Percentiles rank a stretch among this genome's conserved stretches.
Conservation (phyloP, 2,797 vertebrate species). For the Chromobotia macracanthus region DNA sequence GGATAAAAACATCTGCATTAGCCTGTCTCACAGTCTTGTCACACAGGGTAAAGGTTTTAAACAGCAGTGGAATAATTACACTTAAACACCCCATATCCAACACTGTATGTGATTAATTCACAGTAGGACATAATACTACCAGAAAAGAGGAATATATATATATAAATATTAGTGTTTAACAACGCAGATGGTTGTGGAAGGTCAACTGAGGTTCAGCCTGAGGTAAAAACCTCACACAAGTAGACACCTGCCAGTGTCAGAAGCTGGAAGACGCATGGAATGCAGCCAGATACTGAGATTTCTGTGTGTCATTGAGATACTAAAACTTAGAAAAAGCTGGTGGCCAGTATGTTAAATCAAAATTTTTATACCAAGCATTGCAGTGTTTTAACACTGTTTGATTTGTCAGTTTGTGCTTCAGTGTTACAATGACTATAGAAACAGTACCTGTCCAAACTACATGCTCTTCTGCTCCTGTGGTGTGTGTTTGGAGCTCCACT, state of each 20-base stretch:
- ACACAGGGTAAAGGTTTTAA: constrained; percentile 36
- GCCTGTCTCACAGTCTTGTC: constrained; percentile 40
- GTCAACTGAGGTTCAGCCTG: constrained; percentile 20
- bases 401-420: neutral
- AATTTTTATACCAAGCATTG: neutral
- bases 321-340: neutral
- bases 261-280: constrained; percentile 43
- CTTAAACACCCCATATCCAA: neutral
- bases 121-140: neutral
- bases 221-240: constrained; percentile 36
- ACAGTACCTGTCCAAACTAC: constrained; percentile 40
- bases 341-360: constrained; percentile 17
- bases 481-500: constrained; percentile 38
- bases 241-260: constrained; percentile 57
- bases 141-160: neutral
- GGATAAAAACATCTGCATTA: constrained; percentile 53
- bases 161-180: too few species aligned
- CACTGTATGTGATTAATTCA: neutral
- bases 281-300: constrained; percentile 52
- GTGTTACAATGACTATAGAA: constrained; percentile 8
- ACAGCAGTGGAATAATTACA: constrained; percentile 1
- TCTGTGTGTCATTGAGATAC: constrained; percentile 43
- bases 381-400: neutral
- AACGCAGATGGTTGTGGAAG: constrained; percentile 12
- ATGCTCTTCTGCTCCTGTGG: neutral